Evolutionary conservation across 1,140 invertebrate genomes (phyloP).

Genomic region (Rhyacophila brunnea): DNA sequence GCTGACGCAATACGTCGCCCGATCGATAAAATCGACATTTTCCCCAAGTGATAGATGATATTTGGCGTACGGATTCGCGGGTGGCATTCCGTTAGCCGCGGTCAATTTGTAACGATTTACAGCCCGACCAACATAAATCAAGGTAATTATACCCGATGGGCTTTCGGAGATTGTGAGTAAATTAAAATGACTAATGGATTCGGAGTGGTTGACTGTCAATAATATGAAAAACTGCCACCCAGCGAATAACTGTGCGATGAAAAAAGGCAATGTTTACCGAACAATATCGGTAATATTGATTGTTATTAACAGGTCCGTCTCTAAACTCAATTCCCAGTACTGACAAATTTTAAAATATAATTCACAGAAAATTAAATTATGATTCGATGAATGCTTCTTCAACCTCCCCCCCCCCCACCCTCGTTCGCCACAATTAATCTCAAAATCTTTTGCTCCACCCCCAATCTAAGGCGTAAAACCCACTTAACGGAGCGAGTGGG

Average conservation of each 20-base stretch:
- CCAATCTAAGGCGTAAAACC: no score
- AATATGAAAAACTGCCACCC: conserved; percentile 7
- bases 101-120: conserved; percentile 26
- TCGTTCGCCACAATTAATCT: no score
- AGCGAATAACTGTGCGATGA: background rate
- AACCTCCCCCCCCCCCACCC: no score
- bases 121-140: conserved; percentile 20
- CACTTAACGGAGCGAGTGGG: no score
- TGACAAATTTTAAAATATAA: no score
- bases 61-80: conserved; percentile 20
- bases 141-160: conserved; percentile 25
- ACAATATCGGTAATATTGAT: no score
- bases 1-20: background rate
- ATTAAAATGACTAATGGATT: conserved; percentile 27
- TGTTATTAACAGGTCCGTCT: no score
- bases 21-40: conserved; percentile 22
- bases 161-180: conserved; percentile 20
- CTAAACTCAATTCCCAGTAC: no score
- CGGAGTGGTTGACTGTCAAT: conserved; percentile 9
- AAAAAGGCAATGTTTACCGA: no score
- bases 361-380: no score
- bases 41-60: conserved; percentile 23
- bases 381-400: no score
- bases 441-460: no score
- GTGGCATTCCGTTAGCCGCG: conserved; percentile 21